Evolutionary conservation across 2,113 vertebrate species (phyloP).

Genomic region (Crotalus tigris): DNA sequence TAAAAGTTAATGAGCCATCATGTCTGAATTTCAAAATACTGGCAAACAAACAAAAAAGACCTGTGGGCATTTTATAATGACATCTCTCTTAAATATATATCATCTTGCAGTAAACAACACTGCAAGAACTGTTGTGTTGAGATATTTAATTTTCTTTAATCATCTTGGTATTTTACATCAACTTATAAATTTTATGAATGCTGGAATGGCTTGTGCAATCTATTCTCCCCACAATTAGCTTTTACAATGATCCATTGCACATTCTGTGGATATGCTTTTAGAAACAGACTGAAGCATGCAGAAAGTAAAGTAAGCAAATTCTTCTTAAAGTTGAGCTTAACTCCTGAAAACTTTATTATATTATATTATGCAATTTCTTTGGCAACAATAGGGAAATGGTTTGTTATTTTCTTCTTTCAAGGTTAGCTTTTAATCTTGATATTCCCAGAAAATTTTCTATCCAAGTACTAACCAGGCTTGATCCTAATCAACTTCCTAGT

Average conservation of each 20-base stretch:
- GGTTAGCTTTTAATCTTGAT: not conserved
- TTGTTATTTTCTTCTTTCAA: not conserved
- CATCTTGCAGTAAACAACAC: slow-evolving; percentile 11
- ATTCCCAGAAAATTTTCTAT: not conserved
- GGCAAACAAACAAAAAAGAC: slow-evolving; percentile 5
- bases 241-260: slow-evolving; percentile 19
- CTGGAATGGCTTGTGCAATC: slow-evolving; percentile 21
- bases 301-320: not conserved
- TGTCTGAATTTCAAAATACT: slow-evolving; percentile 2
- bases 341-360: not conserved
- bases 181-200: not conserved
- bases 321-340: not conserved
- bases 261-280: not conserved
- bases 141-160: slow-evolving; percentile 31
- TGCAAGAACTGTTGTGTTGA: not conserved
- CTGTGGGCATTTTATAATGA: not conserved
- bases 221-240: slow-evolving; percentile 23
- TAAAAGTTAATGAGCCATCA: slow-evolving; percentile 17
- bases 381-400: not conserved
- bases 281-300: not conserved
- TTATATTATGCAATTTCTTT: not conserved
- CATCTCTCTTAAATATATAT: not conserved
- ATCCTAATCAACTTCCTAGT: not conserved
- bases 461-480: not conserved
- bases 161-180: not conserved